These are phyloP conservation scores for Arbacia lixula DNA, from an alignment of 53 echinoderm and acorn worm species.

Conservation along the genomic window DNA sequence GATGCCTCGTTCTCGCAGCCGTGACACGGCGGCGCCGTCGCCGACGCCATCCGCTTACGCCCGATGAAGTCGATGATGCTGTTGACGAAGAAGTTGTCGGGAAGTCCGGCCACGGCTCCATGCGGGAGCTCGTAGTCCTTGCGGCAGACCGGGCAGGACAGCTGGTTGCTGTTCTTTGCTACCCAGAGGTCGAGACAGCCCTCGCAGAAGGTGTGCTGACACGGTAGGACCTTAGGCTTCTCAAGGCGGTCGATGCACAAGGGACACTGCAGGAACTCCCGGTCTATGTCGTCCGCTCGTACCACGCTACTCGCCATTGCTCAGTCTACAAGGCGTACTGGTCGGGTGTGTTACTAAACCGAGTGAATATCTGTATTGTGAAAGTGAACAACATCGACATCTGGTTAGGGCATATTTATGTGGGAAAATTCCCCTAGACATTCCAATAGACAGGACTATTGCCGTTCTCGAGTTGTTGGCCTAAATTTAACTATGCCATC, in stretches of 20 bases:
- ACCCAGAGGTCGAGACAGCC: constrained; percentile 94
- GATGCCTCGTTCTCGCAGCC: constrained; percentile 92
- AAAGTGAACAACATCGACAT: too few species aligned
- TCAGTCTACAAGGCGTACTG: too few species aligned
- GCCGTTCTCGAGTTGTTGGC: too few species aligned
- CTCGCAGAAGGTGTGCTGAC: constrained; percentile 97
- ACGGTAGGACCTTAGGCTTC: constrained; percentile 89
- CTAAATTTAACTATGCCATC: too few species aligned
- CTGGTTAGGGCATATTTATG: too few species aligned
- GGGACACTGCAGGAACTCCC: constrained; percentile 93
- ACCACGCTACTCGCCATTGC: constrained; percentile 64
- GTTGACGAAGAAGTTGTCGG: constrained; percentile 99
- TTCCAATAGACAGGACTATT: too few species aligned
- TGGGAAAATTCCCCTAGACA: too few species aligned
- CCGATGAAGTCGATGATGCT: constrained; percentile 98
- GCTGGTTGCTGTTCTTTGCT: constrained; percentile 74
- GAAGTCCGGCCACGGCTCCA: constrained; percentile 72
- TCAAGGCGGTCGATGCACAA: constrained; percentile 93
- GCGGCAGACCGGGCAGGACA: constrained; percentile 92
- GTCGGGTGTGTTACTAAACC: too few species aligned
- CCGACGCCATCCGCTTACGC: constrained; percentile 68
- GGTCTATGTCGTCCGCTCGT: constrained; percentile 92
- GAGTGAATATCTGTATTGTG: too few species aligned
- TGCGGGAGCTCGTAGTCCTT: constrained; percentile 82
- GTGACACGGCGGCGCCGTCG: constrained; percentile 69